Conservation (phyloP, 2,113 vertebrate species). For the Galbula dea region DNA sequence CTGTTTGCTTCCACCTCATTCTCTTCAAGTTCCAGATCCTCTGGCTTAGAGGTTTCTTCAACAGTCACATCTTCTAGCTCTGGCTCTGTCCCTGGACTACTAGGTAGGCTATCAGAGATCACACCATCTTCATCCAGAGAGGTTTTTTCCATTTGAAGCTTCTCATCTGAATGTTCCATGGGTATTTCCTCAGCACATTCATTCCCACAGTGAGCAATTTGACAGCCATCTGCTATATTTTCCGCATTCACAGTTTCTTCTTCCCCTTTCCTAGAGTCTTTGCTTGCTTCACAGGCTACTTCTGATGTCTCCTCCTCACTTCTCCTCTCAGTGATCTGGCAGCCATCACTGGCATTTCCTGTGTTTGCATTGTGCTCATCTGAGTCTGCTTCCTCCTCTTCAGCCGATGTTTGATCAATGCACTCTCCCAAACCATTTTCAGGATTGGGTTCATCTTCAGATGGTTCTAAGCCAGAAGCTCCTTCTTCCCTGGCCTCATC, state of each 20-base stretch:
- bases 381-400: not conserved
- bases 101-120: not conserved
- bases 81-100: not conserved
- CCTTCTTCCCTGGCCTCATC: not conserved
- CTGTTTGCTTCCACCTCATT: not conserved
- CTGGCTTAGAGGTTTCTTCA: constrained; percentile 2
- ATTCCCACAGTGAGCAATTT: constrained; percentile 60
- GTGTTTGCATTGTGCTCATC: not conserved
- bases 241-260: constrained; percentile 37
- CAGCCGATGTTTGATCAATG: not conserved
- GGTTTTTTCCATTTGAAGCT: constrained; percentile 42
- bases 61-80: not conserved
- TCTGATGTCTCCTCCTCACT: not conserved
- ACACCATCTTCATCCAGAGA: constrained; percentile 15
- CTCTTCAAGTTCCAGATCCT: not conserved
- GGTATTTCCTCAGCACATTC: constrained; percentile 36
- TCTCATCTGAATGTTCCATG: not conserved
- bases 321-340: not conserved
- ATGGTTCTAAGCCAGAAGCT: not conserved
- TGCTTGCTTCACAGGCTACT: not conserved
- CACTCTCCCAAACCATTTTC: not conserved
- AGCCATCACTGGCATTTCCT: not conserved
- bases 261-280: not conserved
- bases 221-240: constrained; percentile 65
- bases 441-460: not conserved